phyloP scores from a whole-genome alignment of 2,888 invertebrate genomes.

The Schrankia costaestrigalis region DNA sequence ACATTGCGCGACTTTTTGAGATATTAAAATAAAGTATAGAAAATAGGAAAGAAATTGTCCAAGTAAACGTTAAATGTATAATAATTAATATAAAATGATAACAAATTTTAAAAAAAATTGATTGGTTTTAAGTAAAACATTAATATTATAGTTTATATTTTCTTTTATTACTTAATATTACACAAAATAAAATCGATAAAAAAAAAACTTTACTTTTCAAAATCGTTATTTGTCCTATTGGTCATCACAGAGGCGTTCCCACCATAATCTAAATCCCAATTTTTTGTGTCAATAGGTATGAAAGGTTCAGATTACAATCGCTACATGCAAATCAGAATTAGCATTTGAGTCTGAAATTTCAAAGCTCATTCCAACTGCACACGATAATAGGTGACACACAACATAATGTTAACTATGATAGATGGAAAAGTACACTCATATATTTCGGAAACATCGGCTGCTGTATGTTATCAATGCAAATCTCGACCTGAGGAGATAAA shows the following conservation, averaged over 20 bases:
- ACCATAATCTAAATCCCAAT: neutral
- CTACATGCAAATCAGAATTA: neutral
- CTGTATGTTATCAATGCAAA: slow-evolving; percentile 1
- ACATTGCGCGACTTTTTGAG: no score
- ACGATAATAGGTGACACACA: no score
- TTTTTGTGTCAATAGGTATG: neutral
- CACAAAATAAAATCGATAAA: neutral
- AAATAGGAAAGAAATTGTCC: neutral
- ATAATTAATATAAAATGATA: no score
- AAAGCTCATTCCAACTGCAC: no score
- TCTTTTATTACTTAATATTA: no score
- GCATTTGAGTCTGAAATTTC: no score
- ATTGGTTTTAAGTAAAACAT: no score
- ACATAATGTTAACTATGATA: slow-evolving; percentile 1
- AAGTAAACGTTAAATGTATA: neutral
- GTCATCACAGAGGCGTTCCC: neutral
- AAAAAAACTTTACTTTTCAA: neutral
- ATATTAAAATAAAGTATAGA: neutral
- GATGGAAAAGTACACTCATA: slow-evolving; percentile 2
- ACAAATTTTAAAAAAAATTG: neutral
- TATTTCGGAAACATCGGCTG: slow-evolving; percentile 2
- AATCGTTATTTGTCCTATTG: neutral
- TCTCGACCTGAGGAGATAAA: neutral
- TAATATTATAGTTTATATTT: no score
- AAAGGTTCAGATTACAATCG: neutral